Evolutionary conservation across 30 jellyfish, hydroid and myxozoan species (phyloP).

Genomic region (Hydractinia symbiolongicarpus): DNA sequence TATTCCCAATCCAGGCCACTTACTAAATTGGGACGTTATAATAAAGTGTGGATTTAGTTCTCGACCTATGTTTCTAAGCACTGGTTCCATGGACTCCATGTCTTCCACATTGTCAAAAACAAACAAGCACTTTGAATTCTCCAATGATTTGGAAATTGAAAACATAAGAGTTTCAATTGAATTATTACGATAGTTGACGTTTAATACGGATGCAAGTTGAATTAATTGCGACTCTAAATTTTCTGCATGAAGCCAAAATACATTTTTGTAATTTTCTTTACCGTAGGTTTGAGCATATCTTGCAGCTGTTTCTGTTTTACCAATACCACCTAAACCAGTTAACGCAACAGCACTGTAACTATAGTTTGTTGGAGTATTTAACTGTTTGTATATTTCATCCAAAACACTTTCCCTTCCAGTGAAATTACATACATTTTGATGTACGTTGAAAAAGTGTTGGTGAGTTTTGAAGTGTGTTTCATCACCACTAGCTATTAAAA

Average conservation of each 20-base stretch:
- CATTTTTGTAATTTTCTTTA: slow-evolving; percentile 22
- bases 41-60: slow-evolving; percentile 17
- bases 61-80: slow-evolving; percentile 24
- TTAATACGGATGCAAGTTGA: not conserved
- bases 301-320: slow-evolving; percentile 44
- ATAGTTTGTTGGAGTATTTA: not conserved
- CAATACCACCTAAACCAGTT: slow-evolving; percentile 58
- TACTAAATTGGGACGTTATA: slow-evolving; percentile 36
- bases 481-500: no score
- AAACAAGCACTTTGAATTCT: slow-evolving; percentile 18
- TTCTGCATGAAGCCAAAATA: slow-evolving; percentile 44
- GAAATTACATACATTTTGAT: not conserved
- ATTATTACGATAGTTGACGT: not conserved
- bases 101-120: slow-evolving; percentile 52
- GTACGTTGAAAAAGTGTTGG: not conserved
- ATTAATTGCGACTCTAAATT: slow-evolving; percentile 4
- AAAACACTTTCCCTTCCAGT: slow-evolving; percentile 2
- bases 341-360: not conserved
- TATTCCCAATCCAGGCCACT: slow-evolving; percentile 32
- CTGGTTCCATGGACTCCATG: slow-evolving; percentile 27
- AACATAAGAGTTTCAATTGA: not conserved
- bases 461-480: no score
- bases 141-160: slow-evolving; percentile 21
- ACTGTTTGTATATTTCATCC: not conserved
- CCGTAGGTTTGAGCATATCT: slow-evolving; percentile 36